A percentile compares a stretch with the other conserved stretches of the same genome.
phyloP scores from a whole-genome alignment of 2,797 vertebrate species.

The Discoglossus pictus region DNA sequence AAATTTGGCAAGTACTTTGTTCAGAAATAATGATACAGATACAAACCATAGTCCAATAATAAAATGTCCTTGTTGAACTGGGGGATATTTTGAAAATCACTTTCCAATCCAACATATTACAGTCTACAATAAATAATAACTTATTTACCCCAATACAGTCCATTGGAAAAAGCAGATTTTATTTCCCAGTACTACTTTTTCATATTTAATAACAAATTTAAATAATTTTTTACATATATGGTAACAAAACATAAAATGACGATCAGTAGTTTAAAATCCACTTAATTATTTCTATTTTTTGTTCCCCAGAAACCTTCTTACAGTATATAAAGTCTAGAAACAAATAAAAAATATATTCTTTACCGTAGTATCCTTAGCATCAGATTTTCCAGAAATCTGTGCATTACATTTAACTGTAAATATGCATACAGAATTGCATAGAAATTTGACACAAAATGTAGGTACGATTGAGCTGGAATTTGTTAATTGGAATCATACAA shows the following conservation, averaged over 20 bases:
- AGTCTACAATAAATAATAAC: neutral
- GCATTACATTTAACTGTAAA: neutral
- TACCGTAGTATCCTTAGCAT: neutral
- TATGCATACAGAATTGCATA: conserved; percentile 19
- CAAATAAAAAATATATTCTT: conserved; percentile 10
- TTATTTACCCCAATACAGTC: neutral
- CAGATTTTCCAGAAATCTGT: conserved; percentile 42
- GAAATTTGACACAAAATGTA: conserved; percentile 20
- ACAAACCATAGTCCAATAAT: too few relatives aligned
- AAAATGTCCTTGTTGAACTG: too few relatives aligned
- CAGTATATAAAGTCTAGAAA: neutral
- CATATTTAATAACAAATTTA: conserved; percentile 37
- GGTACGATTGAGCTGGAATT: neutral
- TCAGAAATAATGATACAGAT: too few relatives aligned
- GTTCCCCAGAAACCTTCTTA: neutral
- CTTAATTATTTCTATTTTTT: neutral
- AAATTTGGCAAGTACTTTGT: too few relatives aligned
- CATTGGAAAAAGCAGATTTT: conserved; percentile 17
- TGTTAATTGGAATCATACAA: too few relatives aligned
- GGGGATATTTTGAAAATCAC: too few relatives aligned
- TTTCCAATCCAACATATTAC: too few relatives aligned
- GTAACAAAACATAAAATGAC: conserved; percentile 17
- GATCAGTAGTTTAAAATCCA: conserved; percentile 48
- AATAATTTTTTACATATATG: conserved; percentile 19
- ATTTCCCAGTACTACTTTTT: conserved; percentile 19